Base-by-base conservation (phyloP, 2,888 invertebrate species). In the Tethea ocularis region DNA sequence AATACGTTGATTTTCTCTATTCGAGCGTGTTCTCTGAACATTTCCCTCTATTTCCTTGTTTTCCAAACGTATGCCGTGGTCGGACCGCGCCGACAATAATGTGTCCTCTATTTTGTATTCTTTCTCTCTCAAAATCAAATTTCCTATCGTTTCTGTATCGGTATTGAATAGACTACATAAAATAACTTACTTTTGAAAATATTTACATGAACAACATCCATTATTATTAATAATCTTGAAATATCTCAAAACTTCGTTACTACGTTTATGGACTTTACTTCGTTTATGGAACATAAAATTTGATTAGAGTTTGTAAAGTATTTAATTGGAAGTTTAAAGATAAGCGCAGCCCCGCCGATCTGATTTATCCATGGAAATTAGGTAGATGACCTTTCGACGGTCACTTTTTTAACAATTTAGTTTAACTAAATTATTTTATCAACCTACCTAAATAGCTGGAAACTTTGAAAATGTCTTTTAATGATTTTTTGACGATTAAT, bases 321-420 rank as follows among this genome's bases (percentile, higher is more conserved):
- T 57, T 57, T 57, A 23, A 52, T 36, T 57, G 22, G 38, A 57
- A 51, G 22, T 57, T 57, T 20, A 17, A 33, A 51, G 51, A 57
- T 52, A 57, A 22, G 41, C 41, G 20, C n/a, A 46, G 20, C 41
- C 8, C 17, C n/a, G 20, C 8, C 20, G 41, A 46, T 46, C 41
- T 8, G 41, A 10, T 46, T 46, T 46, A 46, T 20, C 41, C 41
- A 20, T 8, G 41, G 41, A 46, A 41, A 46, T 46, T 46, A 6
- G 17, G 41, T 17, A n/a, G 41, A 46, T 46, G 41, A 46, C 41
- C 7, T 46, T 46, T 46, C 17, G 7, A 38, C 38, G 38, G 13
- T 36, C 15, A 41, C 17, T 1, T 17, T 17, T 41, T 41, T 5
- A 41, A 17, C 41, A 41, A 41, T 46, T 46, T 17, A 20, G 41